Conservation (phyloP, 2,797 vertebrate genomes). For the Petrocephalus sullivani region DNA sequence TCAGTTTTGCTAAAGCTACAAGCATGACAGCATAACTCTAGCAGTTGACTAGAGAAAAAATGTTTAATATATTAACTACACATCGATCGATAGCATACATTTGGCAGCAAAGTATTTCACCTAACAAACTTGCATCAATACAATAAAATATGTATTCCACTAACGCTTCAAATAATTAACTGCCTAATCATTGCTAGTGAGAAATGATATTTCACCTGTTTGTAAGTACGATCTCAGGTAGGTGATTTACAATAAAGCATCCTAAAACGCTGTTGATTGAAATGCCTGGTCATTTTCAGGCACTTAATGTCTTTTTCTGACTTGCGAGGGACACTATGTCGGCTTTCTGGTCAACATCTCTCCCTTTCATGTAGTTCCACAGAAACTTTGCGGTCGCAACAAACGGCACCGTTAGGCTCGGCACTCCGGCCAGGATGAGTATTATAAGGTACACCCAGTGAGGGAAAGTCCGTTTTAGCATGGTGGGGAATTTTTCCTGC, state of each 20-base stretch:
- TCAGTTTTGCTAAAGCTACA: background rate
- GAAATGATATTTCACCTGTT: background rate
- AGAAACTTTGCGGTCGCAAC: constrained; percentile 70
- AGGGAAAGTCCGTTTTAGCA: constrained; percentile 56
- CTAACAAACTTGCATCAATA: background rate
- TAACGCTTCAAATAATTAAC: background rate
- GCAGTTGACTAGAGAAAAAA: background rate
- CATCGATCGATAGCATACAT: background rate
- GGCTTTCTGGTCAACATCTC: background rate
- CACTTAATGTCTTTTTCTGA: background rate
- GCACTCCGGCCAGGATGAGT: constrained; percentile 76
- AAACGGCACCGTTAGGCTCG: constrained; percentile 67
- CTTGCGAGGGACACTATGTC: background rate
- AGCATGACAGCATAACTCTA: background rate
- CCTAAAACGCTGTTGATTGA: background rate
- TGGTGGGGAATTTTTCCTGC: constrained; percentile 71
- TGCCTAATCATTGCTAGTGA: background rate
- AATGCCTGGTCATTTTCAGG: background rate
- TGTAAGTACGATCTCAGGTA: background rate
- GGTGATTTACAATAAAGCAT: background rate
- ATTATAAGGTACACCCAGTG: constrained; percentile 71
- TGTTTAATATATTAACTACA: background rate
- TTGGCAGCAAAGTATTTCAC: background rate
- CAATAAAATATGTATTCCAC: background rate
- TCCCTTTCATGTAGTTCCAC: constrained; percentile 39